Evolutionary conservation across 2,888 invertebrate species (phyloP), one percentile per base, ranked within the genome.

Genomic region (Atethmia centrago): DNA sequence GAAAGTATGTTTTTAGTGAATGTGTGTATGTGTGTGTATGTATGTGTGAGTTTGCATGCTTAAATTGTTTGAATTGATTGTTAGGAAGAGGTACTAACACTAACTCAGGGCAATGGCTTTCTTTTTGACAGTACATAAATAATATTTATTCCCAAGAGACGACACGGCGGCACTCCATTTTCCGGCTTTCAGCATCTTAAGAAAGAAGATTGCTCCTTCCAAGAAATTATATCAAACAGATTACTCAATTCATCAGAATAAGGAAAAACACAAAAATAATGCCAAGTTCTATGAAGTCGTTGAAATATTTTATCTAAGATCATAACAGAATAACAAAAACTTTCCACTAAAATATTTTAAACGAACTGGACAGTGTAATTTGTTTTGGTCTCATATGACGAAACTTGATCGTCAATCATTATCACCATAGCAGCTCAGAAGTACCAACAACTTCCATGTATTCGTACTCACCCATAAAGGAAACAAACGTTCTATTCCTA

Each of bases 401-500:
- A 40, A 40, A 25, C 19, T 7, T 25, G 14, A 49, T 49, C 14
- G 0, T 51, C 12, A 69, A 61, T 25, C 12, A 66, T n/a, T 19
- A 10, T 42, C 28, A 31, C 9, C 9, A 19, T 31, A 10, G 5
- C 14, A 28, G 19, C 49, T 31, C 28, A 58, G 0, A 47, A 42
- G 28, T 28, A 67, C n/a, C 21, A 31, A 4, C 19, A 53, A 19
- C 21, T 8, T 28, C 19, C 36, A 10, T 19, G 19, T n/a, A 19
- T 31, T 7, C 45, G 10, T 62, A 55, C 10, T 21, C 2, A 80
- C 10, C 10, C 58, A 42, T 31, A 65, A n/a, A 61, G 55, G 25
- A n/a, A 45, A 58, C 53, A 58, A 80, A 74, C 67, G 40, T 40
- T 49, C 14, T 14, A 25, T 51, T 56, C 12, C 51, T 51, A 74